A percentile compares a stretch with the other conserved stretches of the same genome.
These are phyloP conservation scores for Onthophagus taurus DNA, from an alignment of 1,140 invertebrate species.

Conservation along the genomic window DNA sequence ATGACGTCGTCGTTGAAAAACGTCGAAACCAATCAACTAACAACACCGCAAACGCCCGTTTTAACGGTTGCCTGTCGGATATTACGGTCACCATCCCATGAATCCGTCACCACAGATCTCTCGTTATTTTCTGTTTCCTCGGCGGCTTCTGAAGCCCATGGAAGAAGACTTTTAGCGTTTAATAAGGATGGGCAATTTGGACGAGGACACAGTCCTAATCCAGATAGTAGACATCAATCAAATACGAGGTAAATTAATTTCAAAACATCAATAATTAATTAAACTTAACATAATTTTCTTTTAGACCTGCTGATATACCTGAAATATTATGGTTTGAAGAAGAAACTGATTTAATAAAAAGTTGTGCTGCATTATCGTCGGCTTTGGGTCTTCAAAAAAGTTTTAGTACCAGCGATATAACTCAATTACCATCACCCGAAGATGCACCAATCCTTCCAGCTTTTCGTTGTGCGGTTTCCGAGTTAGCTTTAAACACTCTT, in stretches of 20 bases:
- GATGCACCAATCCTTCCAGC: constrained; percentile 26
- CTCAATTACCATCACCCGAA: constrained; percentile 44
- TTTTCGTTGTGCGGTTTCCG: constrained; percentile 51
- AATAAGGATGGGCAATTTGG: constrained; percentile 43
- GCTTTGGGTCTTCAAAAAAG: constrained; percentile 71
- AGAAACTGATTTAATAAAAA: constrained; percentile 65
- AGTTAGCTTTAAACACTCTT: constrained; percentile 54
- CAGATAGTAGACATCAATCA: constrained; percentile 43
- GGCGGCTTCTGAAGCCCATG: constrained; percentile 52
- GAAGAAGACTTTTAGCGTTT: constrained; percentile 47
- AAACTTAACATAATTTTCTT: neutral
- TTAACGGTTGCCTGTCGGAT: constrained; percentile 50
- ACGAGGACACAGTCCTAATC: constrained; percentile 60
- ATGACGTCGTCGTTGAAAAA: constrained; percentile 21
- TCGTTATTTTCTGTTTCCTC: constrained; percentile 72
- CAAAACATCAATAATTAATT: neutral
- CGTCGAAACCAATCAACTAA: constrained; percentile 25
- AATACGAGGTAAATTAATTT: constrained; percentile 9
- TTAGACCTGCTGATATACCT: constrained; percentile 49
- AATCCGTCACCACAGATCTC: constrained; percentile 72
- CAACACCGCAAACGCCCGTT: constrained; percentile 41
- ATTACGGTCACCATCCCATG: constrained; percentile 68
- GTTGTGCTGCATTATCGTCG: constrained; percentile 65
- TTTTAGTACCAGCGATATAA: constrained; percentile 71
- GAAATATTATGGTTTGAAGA: constrained; percentile 64